Evolutionary conservation across 2,113 vertebrate species (phyloP).

Genomic region (Channa maculata): DNA sequence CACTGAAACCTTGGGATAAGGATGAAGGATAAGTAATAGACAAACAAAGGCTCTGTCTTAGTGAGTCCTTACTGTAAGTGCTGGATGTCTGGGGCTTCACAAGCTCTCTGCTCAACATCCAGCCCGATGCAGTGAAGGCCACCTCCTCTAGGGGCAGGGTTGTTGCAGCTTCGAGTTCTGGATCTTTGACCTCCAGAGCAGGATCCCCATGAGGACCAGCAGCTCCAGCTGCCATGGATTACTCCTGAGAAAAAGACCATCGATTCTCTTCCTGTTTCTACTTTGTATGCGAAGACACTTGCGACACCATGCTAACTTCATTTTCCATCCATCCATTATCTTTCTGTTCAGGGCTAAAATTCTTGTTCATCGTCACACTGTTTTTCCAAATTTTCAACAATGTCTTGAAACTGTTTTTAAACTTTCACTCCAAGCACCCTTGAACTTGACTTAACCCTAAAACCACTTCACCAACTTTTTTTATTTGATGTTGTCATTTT

Average conservation of each 20-base stretch:
- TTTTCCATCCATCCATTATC: too few species aligned
- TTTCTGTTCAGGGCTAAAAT: too few species aligned
- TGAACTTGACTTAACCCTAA: too few species aligned
- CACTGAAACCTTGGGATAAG: too few species aligned
- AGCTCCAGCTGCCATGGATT: slow-evolving; percentile 90
- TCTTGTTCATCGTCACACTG: too few species aligned
- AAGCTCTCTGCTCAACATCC: slow-evolving; percentile 74
- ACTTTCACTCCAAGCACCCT: too few species aligned
- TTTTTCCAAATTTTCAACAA: too few species aligned
- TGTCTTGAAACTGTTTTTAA: too few species aligned
- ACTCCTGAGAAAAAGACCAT: slow-evolving; percentile 70
- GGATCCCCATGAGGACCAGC: slow-evolving; percentile 90
- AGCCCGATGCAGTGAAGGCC: slow-evolving; percentile 85
- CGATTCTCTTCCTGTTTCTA: not conserved
- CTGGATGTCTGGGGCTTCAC: slow-evolving; percentile 86
- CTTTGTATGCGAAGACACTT: not conserved
- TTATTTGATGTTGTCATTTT: too few species aligned
- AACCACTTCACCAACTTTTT: too few species aligned
- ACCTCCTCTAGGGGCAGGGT: slow-evolving; percentile 83
- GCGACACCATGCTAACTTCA: not conserved
- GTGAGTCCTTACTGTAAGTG: slow-evolving; percentile 84
- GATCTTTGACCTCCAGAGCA: slow-evolving; percentile 85
- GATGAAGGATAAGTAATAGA: too few species aligned
- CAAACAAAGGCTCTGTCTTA: too few species aligned
- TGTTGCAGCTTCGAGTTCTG: slow-evolving; percentile 87